phyloP scores from a whole-genome alignment of 2,888 invertebrate species.

The Pogonocherus hispidulus region DNA sequence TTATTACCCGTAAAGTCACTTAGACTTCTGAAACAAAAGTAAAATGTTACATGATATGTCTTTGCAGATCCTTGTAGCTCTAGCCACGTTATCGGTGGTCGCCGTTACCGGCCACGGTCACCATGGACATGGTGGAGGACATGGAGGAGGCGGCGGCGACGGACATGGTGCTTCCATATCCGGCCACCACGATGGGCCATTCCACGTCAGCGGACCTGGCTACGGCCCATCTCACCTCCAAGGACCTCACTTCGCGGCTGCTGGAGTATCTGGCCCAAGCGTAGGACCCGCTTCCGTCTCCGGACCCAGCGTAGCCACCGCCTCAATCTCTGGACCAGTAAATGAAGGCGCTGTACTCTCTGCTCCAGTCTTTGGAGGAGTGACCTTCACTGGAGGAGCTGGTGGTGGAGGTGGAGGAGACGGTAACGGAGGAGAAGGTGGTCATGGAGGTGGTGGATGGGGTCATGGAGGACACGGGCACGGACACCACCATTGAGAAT shows the following conservation, averaged over 20 bases:
- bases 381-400: conserved; percentile 32
- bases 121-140: neutral
- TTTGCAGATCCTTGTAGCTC: conserved; percentile 18
- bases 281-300: conserved; percentile 20
- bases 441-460: conserved; percentile 11
- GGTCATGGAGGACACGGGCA: neutral
- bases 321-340: conserved; percentile 43
- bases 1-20: no score
- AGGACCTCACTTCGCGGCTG: conserved; percentile 8
- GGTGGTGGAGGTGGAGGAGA: conserved; percentile 31
- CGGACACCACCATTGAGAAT: neutral
- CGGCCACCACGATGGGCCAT: conserved; percentile 10
- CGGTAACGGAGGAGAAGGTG: conserved; percentile 35
- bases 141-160: conserved; percentile 1
- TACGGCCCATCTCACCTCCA: neutral
- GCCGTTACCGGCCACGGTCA: neutral
- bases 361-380: conserved; percentile 28
- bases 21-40: no score
- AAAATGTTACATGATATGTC: no score
- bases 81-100: conserved; percentile 3
- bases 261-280: neutral
- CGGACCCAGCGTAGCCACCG: conserved; percentile 47
- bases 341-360: conserved; percentile 45
- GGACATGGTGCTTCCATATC: conserved; percentile 17
- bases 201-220: neutral